A percentile compares a stretch with the other conserved stretches of the same genome.
These are phyloP conservation scores for Alectoris magna DNA, from an alignment of 2,797 vertebrate species.

Conservation along the genomic window DNA sequence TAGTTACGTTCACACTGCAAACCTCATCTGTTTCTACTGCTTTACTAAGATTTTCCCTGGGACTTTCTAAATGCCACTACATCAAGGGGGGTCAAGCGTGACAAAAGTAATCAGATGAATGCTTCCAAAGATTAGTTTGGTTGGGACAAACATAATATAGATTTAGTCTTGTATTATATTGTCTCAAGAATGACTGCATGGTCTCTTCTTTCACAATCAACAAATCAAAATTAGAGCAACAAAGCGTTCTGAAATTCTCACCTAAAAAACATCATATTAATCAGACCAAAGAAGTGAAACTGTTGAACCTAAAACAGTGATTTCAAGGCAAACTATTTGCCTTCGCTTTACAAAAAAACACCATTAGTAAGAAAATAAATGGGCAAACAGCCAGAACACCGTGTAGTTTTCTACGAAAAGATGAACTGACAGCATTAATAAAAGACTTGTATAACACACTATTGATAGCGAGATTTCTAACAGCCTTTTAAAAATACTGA, in stretches of 20 bases:
- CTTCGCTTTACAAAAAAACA: not conserved
- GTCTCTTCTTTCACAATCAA: slow-evolving; percentile 51
- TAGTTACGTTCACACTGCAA: not conserved
- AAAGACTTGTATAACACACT: not conserved
- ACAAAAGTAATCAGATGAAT: not conserved
- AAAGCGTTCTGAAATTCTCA: not conserved
- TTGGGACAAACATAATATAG: not conserved
- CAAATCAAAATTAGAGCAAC: slow-evolving; percentile 3
- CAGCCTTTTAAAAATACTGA: not conserved
- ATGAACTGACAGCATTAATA: not conserved
- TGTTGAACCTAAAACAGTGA: not conserved
- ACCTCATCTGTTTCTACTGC: not conserved
- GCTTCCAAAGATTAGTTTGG: not conserved
- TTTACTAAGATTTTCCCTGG: not conserved
- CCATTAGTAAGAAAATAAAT: not conserved
- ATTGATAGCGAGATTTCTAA: not conserved
- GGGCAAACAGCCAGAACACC: not conserved
- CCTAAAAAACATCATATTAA: not conserved
- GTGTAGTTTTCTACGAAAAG: not conserved
- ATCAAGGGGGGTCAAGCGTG: not conserved
- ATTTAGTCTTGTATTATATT: not conserved
- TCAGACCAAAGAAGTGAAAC: not conserved
- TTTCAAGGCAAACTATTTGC: not conserved
- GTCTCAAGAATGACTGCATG: slow-evolving; percentile 1
- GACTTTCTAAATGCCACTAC: not conserved